Percentiles rank a stretch among this genome's conserved stretches.
Conservation (phyloP, 2,888 invertebrate genomes). For the Resseliella maxima region DNA sequence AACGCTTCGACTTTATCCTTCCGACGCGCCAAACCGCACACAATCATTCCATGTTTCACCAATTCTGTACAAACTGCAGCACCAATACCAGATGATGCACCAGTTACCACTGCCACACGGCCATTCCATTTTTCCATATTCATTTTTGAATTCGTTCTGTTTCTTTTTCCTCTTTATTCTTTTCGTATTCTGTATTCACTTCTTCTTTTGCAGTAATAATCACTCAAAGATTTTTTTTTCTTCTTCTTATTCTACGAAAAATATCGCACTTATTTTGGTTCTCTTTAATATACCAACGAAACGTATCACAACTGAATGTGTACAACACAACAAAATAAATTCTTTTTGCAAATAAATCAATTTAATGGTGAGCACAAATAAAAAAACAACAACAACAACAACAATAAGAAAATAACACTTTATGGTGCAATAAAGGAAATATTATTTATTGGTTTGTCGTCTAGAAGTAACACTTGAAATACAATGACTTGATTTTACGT, state of each 20-base stretch:
- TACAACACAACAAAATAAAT: background rate
- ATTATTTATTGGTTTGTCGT: background rate
- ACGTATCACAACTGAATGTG: background rate
- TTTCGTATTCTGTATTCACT: background rate
- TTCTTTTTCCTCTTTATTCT: background rate
- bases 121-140: slow-evolving; percentile 61
- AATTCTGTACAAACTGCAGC: slow-evolving; percentile 61
- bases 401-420: background rate
- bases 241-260: no score
- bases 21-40: slow-evolving; percentile 61
- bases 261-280: no score
- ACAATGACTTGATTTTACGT: background rate
- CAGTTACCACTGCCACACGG: slow-evolving; percentile 69
- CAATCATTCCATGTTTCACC: slow-evolving; percentile 61
- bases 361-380: background rate
- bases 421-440: background rate
- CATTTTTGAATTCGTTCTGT: background rate
- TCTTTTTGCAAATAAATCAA: background rate
- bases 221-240: background rate
- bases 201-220: background rate
- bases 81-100: slow-evolving; percentile 66
- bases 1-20: slow-evolving; percentile 62
- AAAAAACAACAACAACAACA: background rate
- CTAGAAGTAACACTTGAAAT: background rate
- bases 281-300: background rate